Percentiles rank a stretch among this genome's conserved stretches.
Evolutionary conservation across 2,797 vertebrate species (phyloP).

Genomic region (Sebastes dallii): DNA sequence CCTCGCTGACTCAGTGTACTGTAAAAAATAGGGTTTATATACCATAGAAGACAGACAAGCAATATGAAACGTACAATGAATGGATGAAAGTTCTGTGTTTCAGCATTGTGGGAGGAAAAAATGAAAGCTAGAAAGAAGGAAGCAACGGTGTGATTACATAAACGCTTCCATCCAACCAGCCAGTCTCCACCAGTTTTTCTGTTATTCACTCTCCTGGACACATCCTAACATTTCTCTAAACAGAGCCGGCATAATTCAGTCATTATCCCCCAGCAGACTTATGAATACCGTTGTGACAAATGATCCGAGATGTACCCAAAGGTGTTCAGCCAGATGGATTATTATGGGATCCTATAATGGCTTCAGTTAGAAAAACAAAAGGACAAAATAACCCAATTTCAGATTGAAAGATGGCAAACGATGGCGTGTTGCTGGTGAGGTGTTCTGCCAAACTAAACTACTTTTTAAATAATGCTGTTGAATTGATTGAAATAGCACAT

Average conservation of each 20-base stretch:
- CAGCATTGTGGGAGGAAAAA: background rate
- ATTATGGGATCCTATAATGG: background rate
- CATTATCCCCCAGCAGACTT: constrained; percentile 14
- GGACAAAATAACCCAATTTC: background rate
- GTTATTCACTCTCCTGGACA: background rate
- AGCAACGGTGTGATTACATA: background rate
- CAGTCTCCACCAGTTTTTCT: background rate
- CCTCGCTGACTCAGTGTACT: background rate
- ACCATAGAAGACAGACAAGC: background rate
- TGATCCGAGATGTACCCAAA: constrained; percentile 4
- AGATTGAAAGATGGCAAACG: background rate
- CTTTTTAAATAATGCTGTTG: background rate
- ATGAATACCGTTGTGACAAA: constrained; percentile 16
- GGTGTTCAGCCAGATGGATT: background rate
- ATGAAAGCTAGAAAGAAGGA: background rate
- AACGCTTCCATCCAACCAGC: background rate
- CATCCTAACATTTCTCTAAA: constrained; percentile 6
- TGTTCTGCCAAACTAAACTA: background rate
- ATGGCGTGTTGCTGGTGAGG: background rate
- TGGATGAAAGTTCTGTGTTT: background rate
- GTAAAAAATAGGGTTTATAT: too few species aligned
- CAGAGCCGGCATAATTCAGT: constrained; percentile 15
- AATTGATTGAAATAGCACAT: background rate
- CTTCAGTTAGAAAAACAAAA: background rate
- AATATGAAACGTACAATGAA: background rate